phyloP scores from a whole-genome alignment of 2,888 invertebrate genomes.

The Altica lythri region DNA sequence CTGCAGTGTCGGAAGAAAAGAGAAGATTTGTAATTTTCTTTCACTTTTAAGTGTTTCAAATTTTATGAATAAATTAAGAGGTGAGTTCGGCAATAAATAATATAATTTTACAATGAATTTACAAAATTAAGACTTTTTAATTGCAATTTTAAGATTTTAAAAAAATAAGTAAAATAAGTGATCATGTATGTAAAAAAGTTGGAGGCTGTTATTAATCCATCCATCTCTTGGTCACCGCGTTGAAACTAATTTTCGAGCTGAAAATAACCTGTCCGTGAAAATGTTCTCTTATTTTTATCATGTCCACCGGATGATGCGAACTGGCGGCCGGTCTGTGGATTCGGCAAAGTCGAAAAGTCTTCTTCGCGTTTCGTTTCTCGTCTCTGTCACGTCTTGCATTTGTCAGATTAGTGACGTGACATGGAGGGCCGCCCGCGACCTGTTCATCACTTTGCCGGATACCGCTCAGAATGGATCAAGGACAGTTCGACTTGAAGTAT shows the following conservation, averaged over 20 bases:
- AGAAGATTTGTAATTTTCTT: too few species aligned
- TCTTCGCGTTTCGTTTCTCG: constrained; percentile 21
- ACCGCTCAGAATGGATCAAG: constrained; percentile 28
- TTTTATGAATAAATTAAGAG: too few species aligned
- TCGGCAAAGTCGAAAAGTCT: background rate
- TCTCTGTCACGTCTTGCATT: constrained; percentile 48
- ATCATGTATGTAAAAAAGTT: too few species aligned
- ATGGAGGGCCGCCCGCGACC: constrained; percentile 51
- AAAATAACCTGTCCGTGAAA: constrained; percentile 29
- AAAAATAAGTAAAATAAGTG: too few species aligned
- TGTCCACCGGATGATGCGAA: constrained; percentile 9
- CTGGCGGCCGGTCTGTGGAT: background rate
- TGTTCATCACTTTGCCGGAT: constrained; percentile 53
- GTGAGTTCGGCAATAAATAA: too few species aligned
- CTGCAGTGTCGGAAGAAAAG: too few species aligned
- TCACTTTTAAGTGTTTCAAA: too few species aligned
- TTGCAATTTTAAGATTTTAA: too few species aligned
- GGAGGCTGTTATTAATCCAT: constrained; percentile 24
- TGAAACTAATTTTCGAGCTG: constrained; percentile 17
- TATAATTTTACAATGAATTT: too few species aligned
- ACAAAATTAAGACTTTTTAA: too few species aligned
- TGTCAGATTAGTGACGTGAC: constrained; percentile 53
- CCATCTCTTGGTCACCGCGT: constrained; percentile 16
- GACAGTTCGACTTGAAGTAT: too few species aligned
- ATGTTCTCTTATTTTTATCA: constrained; percentile 26